Evolutionary conservation across 2,888 invertebrate species (phyloP).

Genomic region (Polydrusus pterygomalis): DNA sequence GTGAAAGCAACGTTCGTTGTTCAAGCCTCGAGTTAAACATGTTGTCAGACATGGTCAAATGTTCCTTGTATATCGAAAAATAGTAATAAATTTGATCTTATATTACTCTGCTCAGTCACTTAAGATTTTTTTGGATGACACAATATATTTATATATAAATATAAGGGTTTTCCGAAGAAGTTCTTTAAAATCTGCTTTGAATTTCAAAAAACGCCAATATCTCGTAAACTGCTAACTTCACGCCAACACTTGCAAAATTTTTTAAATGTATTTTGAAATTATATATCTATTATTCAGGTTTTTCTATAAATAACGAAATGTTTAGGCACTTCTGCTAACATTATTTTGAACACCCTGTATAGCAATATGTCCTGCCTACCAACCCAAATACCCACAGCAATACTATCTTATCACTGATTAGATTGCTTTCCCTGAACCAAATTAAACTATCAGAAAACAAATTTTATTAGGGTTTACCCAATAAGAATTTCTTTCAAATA

Average conservation of each 20-base stretch:
- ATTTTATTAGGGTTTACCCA: slow-evolving; percentile 12
- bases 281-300: too few relatives aligned
- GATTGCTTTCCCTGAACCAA: slow-evolving; percentile 13
- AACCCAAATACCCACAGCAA: slow-evolving; percentile 20
- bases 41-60: slow-evolving; percentile 2
- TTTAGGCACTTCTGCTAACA: too few relatives aligned
- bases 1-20: slow-evolving; percentile 3
- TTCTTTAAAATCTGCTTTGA: too few relatives aligned
- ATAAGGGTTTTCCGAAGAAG: background rate
- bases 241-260: too few relatives aligned
- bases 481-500: slow-evolving; percentile 7
- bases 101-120: background rate
- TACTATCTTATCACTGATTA: slow-evolving; percentile 26
- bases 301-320: too few relatives aligned
- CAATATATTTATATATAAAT: too few relatives aligned
- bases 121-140: background rate
- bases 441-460: slow-evolving; percentile 16
- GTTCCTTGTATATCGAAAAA: slow-evolving; percentile 9
- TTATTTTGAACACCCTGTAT: too few relatives aligned
- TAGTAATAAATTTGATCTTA: background rate
- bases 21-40: slow-evolving; percentile 13
- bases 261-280: too few relatives aligned
- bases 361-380: background rate
- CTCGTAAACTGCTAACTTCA: too few relatives aligned
- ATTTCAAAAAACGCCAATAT: too few relatives aligned